phyloP scores from a whole-genome alignment of 2,797 vertebrate genomes.

The Megaceryle alcyon region DNA sequence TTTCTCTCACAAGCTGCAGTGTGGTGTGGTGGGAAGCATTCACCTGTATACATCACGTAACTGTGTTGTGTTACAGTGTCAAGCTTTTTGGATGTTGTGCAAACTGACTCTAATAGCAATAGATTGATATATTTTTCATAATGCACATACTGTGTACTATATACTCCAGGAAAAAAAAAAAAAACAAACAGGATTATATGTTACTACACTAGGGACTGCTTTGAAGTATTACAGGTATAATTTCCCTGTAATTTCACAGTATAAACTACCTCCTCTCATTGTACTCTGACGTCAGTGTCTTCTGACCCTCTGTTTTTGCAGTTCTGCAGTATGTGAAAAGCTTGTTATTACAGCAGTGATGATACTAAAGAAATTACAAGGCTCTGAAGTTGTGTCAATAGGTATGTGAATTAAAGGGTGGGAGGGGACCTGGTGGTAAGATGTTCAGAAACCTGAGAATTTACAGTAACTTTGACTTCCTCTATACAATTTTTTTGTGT shows the following conservation, averaged over 20 bases:
- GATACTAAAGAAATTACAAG: constrained; percentile 18
- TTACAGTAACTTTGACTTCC: constrained; percentile 65
- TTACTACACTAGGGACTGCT: background rate
- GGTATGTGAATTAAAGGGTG: constrained; percentile 28
- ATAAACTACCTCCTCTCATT: background rate
- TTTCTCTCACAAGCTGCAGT: background rate
- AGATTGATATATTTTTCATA: background rate
- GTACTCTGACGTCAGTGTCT: background rate
- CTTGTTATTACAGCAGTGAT: background rate
- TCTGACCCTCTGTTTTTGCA: background rate
- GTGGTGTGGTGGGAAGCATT: background rate
- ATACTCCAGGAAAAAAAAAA: background rate
- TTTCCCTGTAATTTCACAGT: background rate
- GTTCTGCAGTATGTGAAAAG: background rate
- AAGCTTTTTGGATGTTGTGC: background rate
- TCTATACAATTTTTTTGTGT: background rate
- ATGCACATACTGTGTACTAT: background rate
- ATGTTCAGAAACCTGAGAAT: background rate
- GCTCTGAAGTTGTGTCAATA: background rate
- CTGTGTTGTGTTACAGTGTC: background rate
- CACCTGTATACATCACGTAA: too few species aligned
- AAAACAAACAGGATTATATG: background rate
- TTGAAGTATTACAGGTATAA: background rate
- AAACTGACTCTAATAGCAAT: background rate
- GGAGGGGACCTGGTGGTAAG: constrained; percentile 48